Percentiles rank a stretch among this genome's conserved stretches.
These are phyloP conservation scores for Micoletzkya japonica DNA, from an alignment of 2,888 invertebrate species.

Conservation along the genomic window DNA sequence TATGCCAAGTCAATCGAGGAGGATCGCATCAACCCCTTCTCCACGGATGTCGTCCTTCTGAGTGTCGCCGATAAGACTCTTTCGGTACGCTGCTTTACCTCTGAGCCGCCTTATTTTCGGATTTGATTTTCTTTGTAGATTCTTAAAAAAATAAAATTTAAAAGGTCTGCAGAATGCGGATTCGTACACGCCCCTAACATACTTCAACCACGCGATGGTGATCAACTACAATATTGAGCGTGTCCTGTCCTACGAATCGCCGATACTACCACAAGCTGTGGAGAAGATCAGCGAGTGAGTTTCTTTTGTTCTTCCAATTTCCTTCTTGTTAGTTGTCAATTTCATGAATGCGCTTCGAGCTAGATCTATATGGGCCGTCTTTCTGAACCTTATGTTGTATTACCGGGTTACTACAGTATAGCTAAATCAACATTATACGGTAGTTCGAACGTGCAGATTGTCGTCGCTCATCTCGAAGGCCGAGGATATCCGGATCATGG, in stretches of 20 bases:
- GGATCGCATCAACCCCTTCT: slow-evolving; percentile 13
- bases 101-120: neutral
- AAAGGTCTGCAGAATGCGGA: slow-evolving; percentile 11
- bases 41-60: slow-evolving; percentile 18
- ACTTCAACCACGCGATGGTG: slow-evolving; percentile 23
- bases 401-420: too few species aligned
- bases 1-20: slow-evolving; percentile 18
- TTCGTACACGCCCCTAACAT: neutral
- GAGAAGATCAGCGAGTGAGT: slow-evolving; percentile 22
- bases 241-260: slow-evolving; percentile 16
- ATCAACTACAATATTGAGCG: slow-evolving; percentile 15
- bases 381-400: too few species aligned
- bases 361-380: too few species aligned
- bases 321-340: neutral
- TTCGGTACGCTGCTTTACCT: slow-evolving; percentile 4
- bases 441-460: slow-evolving; percentile 10
- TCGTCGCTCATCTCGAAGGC: slow-evolving; percentile 18
- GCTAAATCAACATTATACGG: too few species aligned
- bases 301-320: neutral
- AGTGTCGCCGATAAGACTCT: slow-evolving; percentile 21
- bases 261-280: slow-evolving; percentile 15
- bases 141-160: neutral
- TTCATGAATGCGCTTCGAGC: too few species aligned
- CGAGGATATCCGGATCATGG: neutral
- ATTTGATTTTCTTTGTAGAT: neutral